phyloP scores from a whole-genome alignment of 2,888 invertebrate species.

The Euplagia quadripunctaria region DNA sequence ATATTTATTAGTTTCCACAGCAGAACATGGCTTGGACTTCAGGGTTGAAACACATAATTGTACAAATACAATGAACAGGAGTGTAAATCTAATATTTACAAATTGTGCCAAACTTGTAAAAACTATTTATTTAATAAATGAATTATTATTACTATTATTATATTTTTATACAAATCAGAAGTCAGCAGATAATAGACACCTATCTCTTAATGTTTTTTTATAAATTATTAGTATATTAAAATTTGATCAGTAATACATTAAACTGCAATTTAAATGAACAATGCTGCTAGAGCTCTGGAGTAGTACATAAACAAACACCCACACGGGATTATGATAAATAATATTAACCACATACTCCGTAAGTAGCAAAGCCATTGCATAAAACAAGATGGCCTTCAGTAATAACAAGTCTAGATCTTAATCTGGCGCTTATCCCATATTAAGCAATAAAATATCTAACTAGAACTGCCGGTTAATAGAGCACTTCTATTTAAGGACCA shows the following conservation, averaged over 20 bases:
- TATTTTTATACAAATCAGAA: neutral
- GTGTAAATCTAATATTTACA: too few relatives aligned
- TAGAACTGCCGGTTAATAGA: constrained; percentile 56
- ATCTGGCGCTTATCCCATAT: constrained; percentile 66
- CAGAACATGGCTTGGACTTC: too few relatives aligned
- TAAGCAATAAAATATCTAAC: constrained; percentile 63
- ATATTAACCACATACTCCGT: constrained; percentile 46
- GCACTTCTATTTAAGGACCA: constrained; percentile 53
- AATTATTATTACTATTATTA: neutral
- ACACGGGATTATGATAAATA: constrained; percentile 48
- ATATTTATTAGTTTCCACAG: too few relatives aligned
- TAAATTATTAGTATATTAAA: neutral
- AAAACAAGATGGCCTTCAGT: constrained; percentile 60
- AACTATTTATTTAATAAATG: too few relatives aligned
- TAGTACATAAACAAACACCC: constrained; percentile 46
- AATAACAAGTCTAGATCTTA: constrained; percentile 60
- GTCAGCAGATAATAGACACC: neutral
- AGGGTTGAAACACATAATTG: too few relatives aligned
- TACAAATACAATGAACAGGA: too few relatives aligned
- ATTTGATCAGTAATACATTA: neutral
- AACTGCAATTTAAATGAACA: neutral
- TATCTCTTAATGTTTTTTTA: neutral
- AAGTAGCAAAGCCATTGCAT: constrained; percentile 56
- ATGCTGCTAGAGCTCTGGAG: neutral
- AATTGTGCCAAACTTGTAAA: too few relatives aligned